A percentile compares a stretch with the other conserved stretches of the same genome.
phyloP scores from a whole-genome alignment of 2,113 vertebrate species.

The Nymphicus hollandicus region DNA sequence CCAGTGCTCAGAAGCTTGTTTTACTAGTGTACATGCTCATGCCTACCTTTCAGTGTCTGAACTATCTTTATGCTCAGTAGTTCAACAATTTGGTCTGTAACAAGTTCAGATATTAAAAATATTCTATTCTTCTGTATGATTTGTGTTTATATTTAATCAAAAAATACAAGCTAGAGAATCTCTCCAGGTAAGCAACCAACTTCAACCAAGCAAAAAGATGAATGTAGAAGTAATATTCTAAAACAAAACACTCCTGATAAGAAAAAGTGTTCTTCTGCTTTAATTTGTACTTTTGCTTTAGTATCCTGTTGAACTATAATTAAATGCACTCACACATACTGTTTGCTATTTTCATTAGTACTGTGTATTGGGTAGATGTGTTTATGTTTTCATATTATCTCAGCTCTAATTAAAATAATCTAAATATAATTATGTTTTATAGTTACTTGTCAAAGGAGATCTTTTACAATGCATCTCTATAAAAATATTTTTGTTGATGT shows the following conservation, averaged over 20 bases:
- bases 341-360: background rate
- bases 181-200: background rate
- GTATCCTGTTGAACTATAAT: background rate
- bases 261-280: background rate
- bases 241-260: background rate
- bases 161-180: background rate
- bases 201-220: background rate
- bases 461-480: background rate
- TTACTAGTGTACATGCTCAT: background rate
- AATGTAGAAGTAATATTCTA: background rate
- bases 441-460: slow-evolving; percentile 7
- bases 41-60: background rate
- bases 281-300: background rate
- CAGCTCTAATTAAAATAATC: slow-evolving; percentile 41
- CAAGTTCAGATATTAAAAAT: background rate
- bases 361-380: background rate
- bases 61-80: background rate
- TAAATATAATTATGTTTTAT: slow-evolving; percentile 13
- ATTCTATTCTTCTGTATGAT: background rate
- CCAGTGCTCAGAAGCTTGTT: background rate
- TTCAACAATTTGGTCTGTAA: background rate
- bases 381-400: slow-evolving; percentile 23
- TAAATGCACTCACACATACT: background rate
- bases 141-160: background rate
- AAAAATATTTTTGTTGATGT: background rate